Evolutionary conservation across 2,113 vertebrate species (phyloP), one percentile per base, ranked within the genome.

Genomic region (Numenius arquata): DNA sequence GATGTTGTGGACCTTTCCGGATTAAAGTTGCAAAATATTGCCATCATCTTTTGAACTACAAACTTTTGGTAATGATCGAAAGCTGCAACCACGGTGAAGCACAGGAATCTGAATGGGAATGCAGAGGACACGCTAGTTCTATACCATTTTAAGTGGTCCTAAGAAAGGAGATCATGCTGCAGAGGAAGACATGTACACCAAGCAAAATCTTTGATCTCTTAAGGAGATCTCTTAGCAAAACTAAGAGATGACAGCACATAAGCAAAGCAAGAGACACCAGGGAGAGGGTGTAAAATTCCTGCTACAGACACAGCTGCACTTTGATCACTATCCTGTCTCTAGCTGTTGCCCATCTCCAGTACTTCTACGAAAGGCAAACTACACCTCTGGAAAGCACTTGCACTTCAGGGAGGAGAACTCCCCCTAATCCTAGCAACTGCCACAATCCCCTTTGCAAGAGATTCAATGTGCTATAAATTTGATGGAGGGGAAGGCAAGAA

Each of bases 71-170:
- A 82, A 41, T 2, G 9, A 25, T 32, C 47, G 83, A 83, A 83
- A 88, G 36, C 48, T 16, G 43, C 43, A 85, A n/a, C 20, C 20
- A 6, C 0, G 3, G n/a, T 15, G 20, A 82, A 58, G 34, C 70
- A 75, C n/a, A 68, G 36, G 58, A 88, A 72, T 27, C 8, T 0
- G 1, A 56, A 73, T 4, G 10, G 41, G 11, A 92, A 79, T 4
- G 43, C 32, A 36, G 34, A 68, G 30, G 11, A 50, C 29, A 48
- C 0, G 0, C 6, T 20, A 50, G 18, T 14, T 92, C 48, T 22
- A 59, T 48, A 65, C 3, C 19, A 47, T 71, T 63, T 75, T 50
- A 67, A 72, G n/a, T 14, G 7, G 40, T 45, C 19, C 18, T 30
- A 58, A 30, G 43, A 78, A 79, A 71, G 56, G 30, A 59, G 20